Percentiles rank a stretch among this genome's conserved stretches.
Conservation (phyloP, 1,140 invertebrate genomes). For the Pygmarrhopalites habei region DNA sequence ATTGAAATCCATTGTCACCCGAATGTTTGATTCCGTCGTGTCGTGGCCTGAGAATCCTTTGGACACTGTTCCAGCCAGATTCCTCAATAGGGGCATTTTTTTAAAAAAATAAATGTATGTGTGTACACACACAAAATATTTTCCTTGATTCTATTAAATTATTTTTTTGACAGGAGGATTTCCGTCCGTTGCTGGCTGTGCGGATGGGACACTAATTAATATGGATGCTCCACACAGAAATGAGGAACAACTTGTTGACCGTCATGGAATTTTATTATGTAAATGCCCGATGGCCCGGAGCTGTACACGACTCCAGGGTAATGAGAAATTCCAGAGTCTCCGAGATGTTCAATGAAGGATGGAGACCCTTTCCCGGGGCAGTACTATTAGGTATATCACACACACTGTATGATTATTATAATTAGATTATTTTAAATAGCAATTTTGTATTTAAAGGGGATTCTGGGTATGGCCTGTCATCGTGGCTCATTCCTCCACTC, state of each 20-base stretch:
- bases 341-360: conserved; percentile 17
- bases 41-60: too few species aligned
- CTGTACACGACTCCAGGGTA: conserved; percentile 37
- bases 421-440: neutral
- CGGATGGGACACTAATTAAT: conserved; percentile 39
- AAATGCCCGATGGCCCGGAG: conserved; percentile 37
- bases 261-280: conserved; percentile 39
- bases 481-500: conserved; percentile 34
- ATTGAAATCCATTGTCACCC: conserved; percentile 19
- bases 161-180: conserved; percentile 14
- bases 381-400: conserved; percentile 17
- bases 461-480: conserved; percentile 29
- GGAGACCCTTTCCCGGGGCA: conserved; percentile 25
- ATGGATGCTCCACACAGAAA: conserved; percentile 34
- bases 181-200: conserved; percentile 7
- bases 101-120: too few species aligned
- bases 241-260: conserved; percentile 38
- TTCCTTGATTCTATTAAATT: neutral
- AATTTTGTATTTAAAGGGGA: conserved; percentile 12
- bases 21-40: conserved; percentile 29
- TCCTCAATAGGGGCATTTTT: too few species aligned
- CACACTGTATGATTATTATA: neutral
- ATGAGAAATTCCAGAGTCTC: conserved; percentile 35
- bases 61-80: too few species aligned
- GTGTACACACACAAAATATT: too few species aligned